Evolutionary conservation across 2,113 vertebrate species (phyloP).

Genomic region (Canis aureus): DNA sequence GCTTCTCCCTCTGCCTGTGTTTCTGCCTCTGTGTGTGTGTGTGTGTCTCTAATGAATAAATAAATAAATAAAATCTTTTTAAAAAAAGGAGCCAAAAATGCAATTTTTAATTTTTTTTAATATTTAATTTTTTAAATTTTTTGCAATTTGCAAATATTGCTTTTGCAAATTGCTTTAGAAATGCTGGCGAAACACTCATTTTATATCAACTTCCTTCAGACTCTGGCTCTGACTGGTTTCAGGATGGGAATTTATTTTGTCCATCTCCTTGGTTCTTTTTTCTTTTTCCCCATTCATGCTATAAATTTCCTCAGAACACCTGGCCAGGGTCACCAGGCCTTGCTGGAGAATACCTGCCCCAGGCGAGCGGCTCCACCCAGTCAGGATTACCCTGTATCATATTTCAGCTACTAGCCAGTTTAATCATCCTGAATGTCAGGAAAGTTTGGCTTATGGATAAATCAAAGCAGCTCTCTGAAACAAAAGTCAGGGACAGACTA

Average conservation of each 20-base stretch:
- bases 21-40: too few relatives aligned
- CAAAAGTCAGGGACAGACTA: constrained; percentile 40
- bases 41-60: too few relatives aligned
- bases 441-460: constrained; percentile 47
- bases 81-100: too few relatives aligned
- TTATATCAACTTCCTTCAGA: constrained; percentile 18
- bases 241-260: not conserved
- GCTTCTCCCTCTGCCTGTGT: too few relatives aligned
- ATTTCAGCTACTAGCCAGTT: not conserved
- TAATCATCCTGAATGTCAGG: not conserved
- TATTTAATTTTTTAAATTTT: too few relatives aligned
- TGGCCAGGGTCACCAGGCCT: not conserved
- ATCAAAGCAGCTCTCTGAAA: constrained; percentile 43
- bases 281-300: constrained; percentile 37
- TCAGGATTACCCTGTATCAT: not conserved
- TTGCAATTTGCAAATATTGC: too few relatives aligned
- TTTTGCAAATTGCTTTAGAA: not conserved
- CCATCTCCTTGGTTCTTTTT: constrained; percentile 36
- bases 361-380: not conserved
- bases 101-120: too few relatives aligned
- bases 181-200: not conserved
- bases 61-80: too few relatives aligned
- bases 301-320: constrained; percentile 37
- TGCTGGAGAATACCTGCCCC: not conserved
- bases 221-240: constrained; percentile 9